These are phyloP conservation scores for Bettongia penicillata DNA, from an alignment of 2,113 vertebrate species.

Conservation along the genomic window DNA sequence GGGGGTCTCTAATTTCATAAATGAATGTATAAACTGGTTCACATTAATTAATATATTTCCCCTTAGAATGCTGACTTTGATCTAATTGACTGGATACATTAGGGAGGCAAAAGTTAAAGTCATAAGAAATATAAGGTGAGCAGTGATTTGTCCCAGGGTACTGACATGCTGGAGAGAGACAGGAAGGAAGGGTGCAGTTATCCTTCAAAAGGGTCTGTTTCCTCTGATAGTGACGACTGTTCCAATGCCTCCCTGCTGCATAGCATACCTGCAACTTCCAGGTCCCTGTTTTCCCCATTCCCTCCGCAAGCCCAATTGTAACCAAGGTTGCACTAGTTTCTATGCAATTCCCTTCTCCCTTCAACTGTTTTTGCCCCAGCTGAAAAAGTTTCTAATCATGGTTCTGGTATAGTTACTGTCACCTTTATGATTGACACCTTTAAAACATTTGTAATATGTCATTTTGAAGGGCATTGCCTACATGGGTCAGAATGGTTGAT, in stretches of 20 bases:
- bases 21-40: neutral
- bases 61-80: neutral
- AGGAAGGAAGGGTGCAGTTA: neutral
- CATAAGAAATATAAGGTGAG: neutral
- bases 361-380: neutral
- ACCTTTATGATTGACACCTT: neutral
- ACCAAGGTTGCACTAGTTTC: neutral
- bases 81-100: neutral
- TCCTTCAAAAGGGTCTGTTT: neutral
- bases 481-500: neutral
- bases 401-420: neutral
- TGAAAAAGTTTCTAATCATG: neutral
- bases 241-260: neutral
- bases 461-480: neutral
- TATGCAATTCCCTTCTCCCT: neutral
- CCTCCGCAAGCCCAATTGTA: neutral
- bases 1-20: neutral
- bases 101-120: neutral
- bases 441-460: neutral
- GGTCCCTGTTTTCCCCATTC: neutral
- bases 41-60: neutral
- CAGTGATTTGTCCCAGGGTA: neutral
- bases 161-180: neutral
- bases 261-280: neutral
- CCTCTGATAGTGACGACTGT: neutral